Conservation (phyloP, 2,888 invertebrate species). For the Phragmatobia fuliginosa region DNA sequence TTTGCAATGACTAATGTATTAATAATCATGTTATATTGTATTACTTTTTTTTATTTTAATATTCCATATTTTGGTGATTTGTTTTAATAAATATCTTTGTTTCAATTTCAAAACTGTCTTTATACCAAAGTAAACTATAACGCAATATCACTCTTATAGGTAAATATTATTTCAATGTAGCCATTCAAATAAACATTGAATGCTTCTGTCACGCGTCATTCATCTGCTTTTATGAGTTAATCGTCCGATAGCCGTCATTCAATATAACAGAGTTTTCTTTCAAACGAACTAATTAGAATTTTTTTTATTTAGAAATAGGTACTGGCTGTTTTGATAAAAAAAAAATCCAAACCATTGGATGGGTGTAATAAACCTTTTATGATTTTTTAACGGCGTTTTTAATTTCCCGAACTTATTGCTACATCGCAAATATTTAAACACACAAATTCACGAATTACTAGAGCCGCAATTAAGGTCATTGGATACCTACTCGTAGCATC, state of each 20-base stretch:
- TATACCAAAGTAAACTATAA: neutral
- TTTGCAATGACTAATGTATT: neutral
- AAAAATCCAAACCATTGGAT: too few relatives aligned
- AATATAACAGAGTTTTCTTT: conserved; percentile 37
- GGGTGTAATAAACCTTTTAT: neutral
- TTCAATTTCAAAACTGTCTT: neutral
- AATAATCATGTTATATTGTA: too few relatives aligned
- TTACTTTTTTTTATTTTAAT: neutral
- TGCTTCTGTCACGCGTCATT: conserved; percentile 32
- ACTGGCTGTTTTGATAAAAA: too few relatives aligned
- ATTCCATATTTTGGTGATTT: neutral
- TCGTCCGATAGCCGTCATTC: conserved; percentile 28
- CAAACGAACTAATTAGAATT: conserved; percentile 38
- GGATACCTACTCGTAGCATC: too few relatives aligned
- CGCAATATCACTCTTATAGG: conserved; percentile 5
- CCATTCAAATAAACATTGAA: conserved; percentile 26
- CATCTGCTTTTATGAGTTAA: conserved; percentile 39
- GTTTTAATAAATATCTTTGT: neutral
- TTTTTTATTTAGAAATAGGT: too few relatives aligned
- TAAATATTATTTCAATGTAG: conserved; percentile 37
- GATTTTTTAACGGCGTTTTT: neutral
- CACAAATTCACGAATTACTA: neutral
- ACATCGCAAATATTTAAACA: too few relatives aligned
- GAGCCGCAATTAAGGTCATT: neutral
- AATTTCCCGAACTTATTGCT: neutral